phyloP scores from a whole-genome alignment of 30 jellyfish, hydroid and myxozoan genomes.

The Nemopilema nomurai region DNA sequence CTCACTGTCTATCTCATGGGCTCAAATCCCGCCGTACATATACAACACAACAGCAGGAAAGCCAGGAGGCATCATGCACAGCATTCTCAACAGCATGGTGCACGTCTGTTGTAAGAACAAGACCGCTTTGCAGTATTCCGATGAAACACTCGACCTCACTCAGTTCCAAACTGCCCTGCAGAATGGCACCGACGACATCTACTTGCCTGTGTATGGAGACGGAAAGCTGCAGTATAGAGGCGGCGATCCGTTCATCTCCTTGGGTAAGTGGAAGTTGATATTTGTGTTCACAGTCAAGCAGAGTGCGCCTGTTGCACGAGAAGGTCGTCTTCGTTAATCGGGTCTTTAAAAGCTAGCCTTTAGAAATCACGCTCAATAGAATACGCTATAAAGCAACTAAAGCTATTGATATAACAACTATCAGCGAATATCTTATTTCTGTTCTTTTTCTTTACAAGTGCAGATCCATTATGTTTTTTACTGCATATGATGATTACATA shows the following conservation, averaged over 20 bases:
- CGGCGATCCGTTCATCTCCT: conserved; percentile 59
- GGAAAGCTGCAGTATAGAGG: conserved; percentile 32
- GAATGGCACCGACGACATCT: conserved; percentile 47
- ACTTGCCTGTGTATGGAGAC: conserved; percentile 51
- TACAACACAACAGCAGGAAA: conserved; percentile 50
- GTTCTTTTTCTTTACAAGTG: too few relatives aligned
- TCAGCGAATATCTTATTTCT: too few relatives aligned
- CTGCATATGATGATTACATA: too few relatives aligned
- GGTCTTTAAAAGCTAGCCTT: too few relatives aligned
- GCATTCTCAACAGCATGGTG: conserved; percentile 33
- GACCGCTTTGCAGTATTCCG: conserved; percentile 22
- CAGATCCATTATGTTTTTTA: too few relatives aligned
- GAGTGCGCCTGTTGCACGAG: too few relatives aligned
- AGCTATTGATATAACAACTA: too few relatives aligned
- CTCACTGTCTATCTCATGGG: conserved; percentile 52
- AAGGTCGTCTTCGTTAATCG: too few relatives aligned
- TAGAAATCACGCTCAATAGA: too few relatives aligned
- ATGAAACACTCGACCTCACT: conserved; percentile 2
- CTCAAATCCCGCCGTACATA: conserved; percentile 61
- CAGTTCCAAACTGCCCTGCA: conserved; percentile 27
- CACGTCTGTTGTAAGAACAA: conserved; percentile 24
- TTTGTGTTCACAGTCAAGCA: too few relatives aligned
- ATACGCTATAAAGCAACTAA: too few relatives aligned
- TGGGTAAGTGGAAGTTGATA: conserved; percentile 19
- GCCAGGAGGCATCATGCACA: conserved; percentile 32